These are phyloP conservation scores for Metellina segmentata DNA, from an alignment of 2,888 invertebrate species.

Conservation along the genomic window DNA sequence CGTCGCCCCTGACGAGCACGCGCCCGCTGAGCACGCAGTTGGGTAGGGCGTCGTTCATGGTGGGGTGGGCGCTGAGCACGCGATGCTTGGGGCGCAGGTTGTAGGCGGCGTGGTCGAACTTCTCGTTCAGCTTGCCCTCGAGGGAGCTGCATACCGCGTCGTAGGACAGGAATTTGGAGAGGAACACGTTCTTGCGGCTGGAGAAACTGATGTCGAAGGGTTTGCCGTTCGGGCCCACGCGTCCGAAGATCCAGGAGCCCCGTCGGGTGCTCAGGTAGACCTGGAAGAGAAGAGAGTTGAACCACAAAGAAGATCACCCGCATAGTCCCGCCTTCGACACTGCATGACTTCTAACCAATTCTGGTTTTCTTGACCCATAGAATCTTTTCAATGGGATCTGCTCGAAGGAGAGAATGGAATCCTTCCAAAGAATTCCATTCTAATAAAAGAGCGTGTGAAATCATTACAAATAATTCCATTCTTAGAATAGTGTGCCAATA, in stretches of 20 bases:
- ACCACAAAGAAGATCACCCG: no score
- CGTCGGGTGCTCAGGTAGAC: slow-evolving; percentile 71
- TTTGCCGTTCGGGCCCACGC: slow-evolving; percentile 63
- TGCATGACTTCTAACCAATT: no score
- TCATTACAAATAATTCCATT: no score
- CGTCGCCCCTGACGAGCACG: slow-evolving; percentile 79
- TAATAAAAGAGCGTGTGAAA: no score
- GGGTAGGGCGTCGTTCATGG: slow-evolving; percentile 82
- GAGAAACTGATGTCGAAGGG: slow-evolving; percentile 55
- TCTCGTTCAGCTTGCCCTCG: slow-evolving; percentile 78
- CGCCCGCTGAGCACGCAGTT: slow-evolving; percentile 81
- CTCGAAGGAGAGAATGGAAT: no score
- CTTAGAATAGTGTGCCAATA: no score
- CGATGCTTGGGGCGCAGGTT: slow-evolving; percentile 81
- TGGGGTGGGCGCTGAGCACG: slow-evolving; percentile 78
- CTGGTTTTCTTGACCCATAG: no score
- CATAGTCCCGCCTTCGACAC: no score
- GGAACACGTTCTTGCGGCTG: not conserved
- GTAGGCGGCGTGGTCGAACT: slow-evolving; percentile 81
- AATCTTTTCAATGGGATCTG: no score
- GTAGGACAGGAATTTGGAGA: slow-evolving; percentile 30
- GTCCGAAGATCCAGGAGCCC: slow-evolving; percentile 63
- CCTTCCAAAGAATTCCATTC: no score
- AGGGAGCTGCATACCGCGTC: slow-evolving; percentile 14
- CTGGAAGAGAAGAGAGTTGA: no score